Percentiles rank a stretch among this genome's conserved stretches.
Evolutionary conservation across 2,888 invertebrate genomes (phyloP).

Genomic region (Apamea epomidion): DNA sequence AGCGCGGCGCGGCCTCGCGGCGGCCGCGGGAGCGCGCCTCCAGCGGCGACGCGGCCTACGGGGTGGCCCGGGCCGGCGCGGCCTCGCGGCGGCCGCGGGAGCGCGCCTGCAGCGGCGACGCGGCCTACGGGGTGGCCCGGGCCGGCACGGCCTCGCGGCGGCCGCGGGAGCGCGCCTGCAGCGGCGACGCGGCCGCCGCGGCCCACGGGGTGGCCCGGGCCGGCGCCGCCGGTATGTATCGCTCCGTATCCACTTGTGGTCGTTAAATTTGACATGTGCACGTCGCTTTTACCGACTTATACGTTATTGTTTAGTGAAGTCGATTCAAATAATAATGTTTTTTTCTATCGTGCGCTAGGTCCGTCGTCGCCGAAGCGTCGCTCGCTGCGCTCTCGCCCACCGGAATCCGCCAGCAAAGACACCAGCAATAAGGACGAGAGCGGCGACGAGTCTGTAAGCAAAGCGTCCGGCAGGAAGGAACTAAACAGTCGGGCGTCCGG

Average conservation of each 20-base stretch:
- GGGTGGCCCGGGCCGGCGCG: too few relatives aligned
- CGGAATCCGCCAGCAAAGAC: not conserved
- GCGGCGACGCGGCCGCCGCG: not conserved
- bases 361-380: conserved; percentile 22
- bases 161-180: not conserved
- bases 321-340: not conserved
- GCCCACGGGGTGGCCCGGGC: too few relatives aligned
- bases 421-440: conserved; percentile 6
- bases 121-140: too few relatives aligned
- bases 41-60: not conserved
- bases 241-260: not conserved
- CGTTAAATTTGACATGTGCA: not conserved
- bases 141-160: conserved; percentile 26
- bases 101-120: not conserved
- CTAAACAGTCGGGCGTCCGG: not conserved
- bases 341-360: not conserved
- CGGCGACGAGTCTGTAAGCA: not conserved
- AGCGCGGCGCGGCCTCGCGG: conserved; percentile 25
- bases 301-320: not conserved
- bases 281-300: too few relatives aligned
- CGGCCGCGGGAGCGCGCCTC: not conserved
- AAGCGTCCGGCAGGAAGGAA: not conserved
- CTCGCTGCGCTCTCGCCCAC: conserved; percentile 9
- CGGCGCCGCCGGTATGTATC: not conserved
- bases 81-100: not conserved